Conservation (phyloP, 2,797 vertebrate species). For the Nothura maculosa region DNA sequence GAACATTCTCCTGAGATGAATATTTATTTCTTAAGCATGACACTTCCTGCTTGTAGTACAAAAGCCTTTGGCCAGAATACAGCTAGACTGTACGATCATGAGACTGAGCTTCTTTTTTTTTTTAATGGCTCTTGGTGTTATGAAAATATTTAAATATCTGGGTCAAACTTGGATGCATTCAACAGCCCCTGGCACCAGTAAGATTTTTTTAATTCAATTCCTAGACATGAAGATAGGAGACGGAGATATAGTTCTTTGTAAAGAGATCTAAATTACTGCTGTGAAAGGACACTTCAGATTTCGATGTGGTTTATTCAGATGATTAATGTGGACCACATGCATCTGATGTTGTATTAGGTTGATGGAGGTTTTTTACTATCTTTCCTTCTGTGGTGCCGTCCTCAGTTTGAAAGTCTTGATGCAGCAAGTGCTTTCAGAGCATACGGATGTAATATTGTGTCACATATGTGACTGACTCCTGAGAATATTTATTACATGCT, state of each 20-base stretch:
- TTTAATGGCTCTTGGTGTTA: slow-evolving; percentile 61
- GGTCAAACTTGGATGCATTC: slow-evolving; percentile 45
- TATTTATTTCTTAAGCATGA: slow-evolving; percentile 67
- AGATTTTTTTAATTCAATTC: slow-evolving; percentile 18
- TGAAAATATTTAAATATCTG: slow-evolving; percentile 68
- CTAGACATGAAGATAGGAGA: slow-evolving; percentile 15
- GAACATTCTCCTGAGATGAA: slow-evolving; percentile 42
- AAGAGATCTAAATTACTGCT: slow-evolving; percentile 16
- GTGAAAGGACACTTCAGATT: slow-evolving; percentile 52
- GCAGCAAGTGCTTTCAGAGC: slow-evolving; percentile 25
- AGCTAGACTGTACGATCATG: neutral
- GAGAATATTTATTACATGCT: slow-evolving; percentile 6
- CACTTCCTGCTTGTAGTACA: slow-evolving; percentile 42
- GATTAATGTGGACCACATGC: slow-evolving; percentile 24
- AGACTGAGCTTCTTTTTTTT: slow-evolving; percentile 4
- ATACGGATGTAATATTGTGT: slow-evolving; percentile 39
- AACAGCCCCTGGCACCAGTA: neutral
- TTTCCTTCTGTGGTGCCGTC: slow-evolving; percentile 46
- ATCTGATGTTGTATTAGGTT: neutral
- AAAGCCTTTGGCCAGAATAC: slow-evolving; percentile 40
- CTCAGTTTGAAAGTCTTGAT: slow-evolving; percentile 29
- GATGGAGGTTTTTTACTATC: slow-evolving; percentile 49
- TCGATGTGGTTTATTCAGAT: slow-evolving; percentile 48
- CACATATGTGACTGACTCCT: slow-evolving; percentile 7
- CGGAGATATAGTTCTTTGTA: slow-evolving; percentile 19